Evolutionary conservation across 92 coral and sea anemone genomes (phyloP).

Genomic region (Plumapathes pennacea): DNA sequence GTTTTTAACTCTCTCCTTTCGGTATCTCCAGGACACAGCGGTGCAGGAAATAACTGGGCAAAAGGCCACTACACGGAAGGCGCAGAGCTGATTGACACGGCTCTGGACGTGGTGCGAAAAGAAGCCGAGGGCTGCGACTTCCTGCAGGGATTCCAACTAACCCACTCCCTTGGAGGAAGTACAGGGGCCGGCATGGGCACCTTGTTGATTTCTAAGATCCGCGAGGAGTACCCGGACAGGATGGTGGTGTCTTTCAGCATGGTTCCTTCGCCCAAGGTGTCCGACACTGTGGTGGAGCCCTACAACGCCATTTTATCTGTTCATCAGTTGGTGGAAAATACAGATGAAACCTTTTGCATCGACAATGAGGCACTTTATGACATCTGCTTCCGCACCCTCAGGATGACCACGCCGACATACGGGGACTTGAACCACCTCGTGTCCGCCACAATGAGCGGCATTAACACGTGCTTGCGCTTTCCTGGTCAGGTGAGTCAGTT

Average conservation of each 20-base stretch:
- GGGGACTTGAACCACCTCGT: slow-evolving; percentile 92
- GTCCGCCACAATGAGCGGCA: slow-evolving; percentile 92
- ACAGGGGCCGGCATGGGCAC: slow-evolving; percentile 97
- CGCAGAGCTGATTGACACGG: slow-evolving; percentile 87
- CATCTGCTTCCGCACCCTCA: slow-evolving; percentile 87
- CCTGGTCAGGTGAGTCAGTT: slow-evolving; percentile 95
- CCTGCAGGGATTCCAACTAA: slow-evolving; percentile 91
- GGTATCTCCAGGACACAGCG: slow-evolving; percentile 81
- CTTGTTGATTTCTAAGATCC: slow-evolving; percentile 78
- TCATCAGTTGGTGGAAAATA: slow-evolving; percentile 91
- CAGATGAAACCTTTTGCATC: slow-evolving; percentile 86
- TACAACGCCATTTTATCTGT: slow-evolving; percentile 93
- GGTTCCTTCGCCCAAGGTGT: slow-evolving; percentile 42
- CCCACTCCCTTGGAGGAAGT: slow-evolving; percentile 96
- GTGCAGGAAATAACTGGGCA: slow-evolving; percentile 91
- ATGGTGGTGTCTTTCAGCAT: slow-evolving; percentile 64
- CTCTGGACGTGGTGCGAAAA: slow-evolving; percentile 78
- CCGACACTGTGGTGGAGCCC: slow-evolving; percentile 91
- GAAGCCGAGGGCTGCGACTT: slow-evolving; percentile 93
- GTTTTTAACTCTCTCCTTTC: too few species aligned
- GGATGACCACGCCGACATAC: slow-evolving; percentile 88
- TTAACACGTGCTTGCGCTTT: slow-evolving; percentile 86
- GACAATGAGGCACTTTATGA: slow-evolving; percentile 96
- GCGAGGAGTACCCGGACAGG: slow-evolving; percentile 93
- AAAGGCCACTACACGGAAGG: slow-evolving; percentile 96